phyloP scores from a whole-genome alignment of 1,140 invertebrate species.

The Neodiprion fabricii region DNA sequence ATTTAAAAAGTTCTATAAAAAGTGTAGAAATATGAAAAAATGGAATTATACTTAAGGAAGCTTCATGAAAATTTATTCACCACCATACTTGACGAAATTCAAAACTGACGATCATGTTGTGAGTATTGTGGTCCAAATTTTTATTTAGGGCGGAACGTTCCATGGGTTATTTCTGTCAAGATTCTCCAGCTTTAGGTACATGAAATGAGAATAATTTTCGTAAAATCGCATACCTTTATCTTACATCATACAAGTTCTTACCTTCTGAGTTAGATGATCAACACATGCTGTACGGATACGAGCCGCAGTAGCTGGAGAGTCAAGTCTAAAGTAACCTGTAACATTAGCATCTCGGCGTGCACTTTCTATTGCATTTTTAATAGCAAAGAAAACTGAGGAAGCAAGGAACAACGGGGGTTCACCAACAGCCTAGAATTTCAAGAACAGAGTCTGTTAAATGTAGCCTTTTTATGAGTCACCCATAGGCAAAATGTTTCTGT shows the following conservation, averaged over 20 bases:
- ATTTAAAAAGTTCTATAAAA: no score
- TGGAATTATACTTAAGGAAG: no score
- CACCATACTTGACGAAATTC: no score
- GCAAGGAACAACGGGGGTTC: constrained; percentile 94
- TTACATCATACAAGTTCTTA: constrained; percentile 48
- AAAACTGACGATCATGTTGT: no score
- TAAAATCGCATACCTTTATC: neutral
- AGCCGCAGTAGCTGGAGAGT: constrained; percentile 88
- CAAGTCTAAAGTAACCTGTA: constrained; percentile 71
- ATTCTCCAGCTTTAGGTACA: constrained; percentile 35
- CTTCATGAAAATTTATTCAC: no score
- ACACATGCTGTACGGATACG: constrained; percentile 89
- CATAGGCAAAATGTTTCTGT: constrained; percentile 4
- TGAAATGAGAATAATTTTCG: constrained; percentile 12
- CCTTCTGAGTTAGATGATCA: constrained; percentile 83
- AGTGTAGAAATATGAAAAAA: no score
- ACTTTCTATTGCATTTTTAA: constrained; percentile 85
- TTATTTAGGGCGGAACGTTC: constrained; percentile 40
- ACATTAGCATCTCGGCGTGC: constrained; percentile 76
- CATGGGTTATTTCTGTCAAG: constrained; percentile 40
- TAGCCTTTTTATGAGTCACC: neutral
- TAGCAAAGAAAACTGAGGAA: constrained; percentile 86
- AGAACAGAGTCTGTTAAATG: constrained; percentile 8
- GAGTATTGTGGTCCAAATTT: no score
- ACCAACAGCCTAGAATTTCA: constrained; percentile 80